Evolutionary conservation across 2,888 invertebrate species (phyloP), one percentile per base, ranked within the genome.

Genomic region (Pycnomerus fuliginosus): DNA sequence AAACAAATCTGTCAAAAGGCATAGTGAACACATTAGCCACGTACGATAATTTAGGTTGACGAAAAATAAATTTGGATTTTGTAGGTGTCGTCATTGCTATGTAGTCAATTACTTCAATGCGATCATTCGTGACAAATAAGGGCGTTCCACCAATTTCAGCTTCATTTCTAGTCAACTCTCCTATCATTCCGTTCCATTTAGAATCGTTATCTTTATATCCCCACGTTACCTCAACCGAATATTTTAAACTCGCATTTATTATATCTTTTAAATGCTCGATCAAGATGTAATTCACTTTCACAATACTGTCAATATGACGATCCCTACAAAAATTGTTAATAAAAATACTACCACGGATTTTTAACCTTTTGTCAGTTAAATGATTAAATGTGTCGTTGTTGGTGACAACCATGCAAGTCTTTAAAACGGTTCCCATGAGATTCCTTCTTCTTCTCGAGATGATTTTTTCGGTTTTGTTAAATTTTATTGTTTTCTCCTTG

Each of bases 11-110:
- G 42, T 79, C 75, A 60, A 87, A 87, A 0, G 87, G 85, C 15
- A 87, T 68, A 1, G 80, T 67, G 61, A 83, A 87, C 28, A 87
- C 78, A 61, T 87, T 87, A 52, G 80, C 82, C 24, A 87, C 81
- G 48, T 82, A 84, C 0, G 87, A 71, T 8, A 87, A 64, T 59
- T 85, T 82, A 1, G 87, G 87, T 62, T 84, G 81, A 33, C 82
- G 80, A 63, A 87, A 87, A 12, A 87, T 78, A 62, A 87, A 85
- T 56, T 81, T 80, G 0, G 84, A 85, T 53, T 77, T 72, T 1
- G 83, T 84, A 1, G 80, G 79, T 0, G 84, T 80, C 8, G 84
- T 82, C 69, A 84, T 80, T 17, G 83, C 77, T 32, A 85, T 77
- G 60, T 83, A 86, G 53, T 84, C 81, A 3, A 85, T 77, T 14